Conservation (phyloP, 1,140 invertebrate species). For the Andricus grossulariae region DNA sequence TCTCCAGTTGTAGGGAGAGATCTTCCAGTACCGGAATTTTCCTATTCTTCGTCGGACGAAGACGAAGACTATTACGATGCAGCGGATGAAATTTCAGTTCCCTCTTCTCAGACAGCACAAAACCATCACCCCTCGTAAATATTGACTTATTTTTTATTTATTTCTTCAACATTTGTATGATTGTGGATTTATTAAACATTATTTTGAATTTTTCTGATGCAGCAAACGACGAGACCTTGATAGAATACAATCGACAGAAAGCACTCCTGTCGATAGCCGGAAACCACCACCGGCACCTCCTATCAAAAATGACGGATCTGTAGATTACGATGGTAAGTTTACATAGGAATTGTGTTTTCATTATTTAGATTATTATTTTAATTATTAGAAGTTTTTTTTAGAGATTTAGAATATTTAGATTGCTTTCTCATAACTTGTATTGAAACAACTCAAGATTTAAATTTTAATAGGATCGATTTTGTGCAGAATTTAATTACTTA, state of each 20-base stretch:
- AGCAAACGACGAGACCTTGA: constrained; percentile 65
- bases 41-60: constrained; percentile 97
- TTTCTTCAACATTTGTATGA: constrained; percentile 8
- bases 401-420: no score
- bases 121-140: constrained; percentile 53
- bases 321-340: constrained; percentile 82
- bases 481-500: background rate
- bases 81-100: constrained; percentile 83
- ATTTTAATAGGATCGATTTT: background rate
- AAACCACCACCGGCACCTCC: constrained; percentile 72
- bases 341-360: background rate
- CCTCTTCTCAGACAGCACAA: constrained; percentile 56
- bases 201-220: constrained; percentile 44
- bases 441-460: background rate
- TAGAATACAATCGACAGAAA: constrained; percentile 54
- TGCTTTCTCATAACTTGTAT: background rate
- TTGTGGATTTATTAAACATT: constrained; percentile 32
- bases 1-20: constrained; percentile 63
- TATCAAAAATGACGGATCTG: constrained; percentile 78
- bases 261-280: constrained; percentile 52
- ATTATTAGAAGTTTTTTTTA: constrained; percentile 17
- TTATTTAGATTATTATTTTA: background rate
- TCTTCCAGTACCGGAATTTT: constrained; percentile 88
- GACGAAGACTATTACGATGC: constrained; percentile 98
- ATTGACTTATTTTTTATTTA: constrained; percentile 39